phyloP scores from a whole-genome alignment of 2,888 invertebrate species.

The Phortica okadai region DNA sequence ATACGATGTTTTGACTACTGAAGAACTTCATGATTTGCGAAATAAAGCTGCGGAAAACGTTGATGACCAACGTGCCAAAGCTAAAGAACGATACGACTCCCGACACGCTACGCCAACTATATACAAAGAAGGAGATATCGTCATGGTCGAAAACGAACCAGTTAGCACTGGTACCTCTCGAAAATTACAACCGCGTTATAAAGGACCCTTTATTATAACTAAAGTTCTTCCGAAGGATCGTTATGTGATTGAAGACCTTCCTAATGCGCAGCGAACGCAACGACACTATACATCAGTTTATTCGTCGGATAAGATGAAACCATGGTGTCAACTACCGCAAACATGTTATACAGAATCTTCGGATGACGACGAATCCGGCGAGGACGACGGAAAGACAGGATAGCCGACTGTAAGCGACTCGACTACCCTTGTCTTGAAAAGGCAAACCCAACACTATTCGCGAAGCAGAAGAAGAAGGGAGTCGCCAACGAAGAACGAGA shows the following conservation, averaged over 20 bases:
- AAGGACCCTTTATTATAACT: conserved; percentile 43
- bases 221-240: conserved; percentile 43
- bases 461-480: no score
- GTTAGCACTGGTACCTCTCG: no score
- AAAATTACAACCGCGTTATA: conserved; percentile 43
- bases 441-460: no score
- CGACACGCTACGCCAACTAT: conserved; percentile 24
- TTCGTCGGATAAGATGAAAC: conserved; percentile 46
- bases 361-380: neutral
- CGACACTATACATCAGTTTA: conserved; percentile 41
- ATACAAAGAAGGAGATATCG: conserved; percentile 28
- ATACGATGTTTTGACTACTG: neutral
- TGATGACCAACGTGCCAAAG: conserved; percentile 25
- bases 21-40: conserved; percentile 20
- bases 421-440: no score
- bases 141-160: conserved; percentile 41
- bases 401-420: conserved; percentile 9
- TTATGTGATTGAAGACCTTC: conserved; percentile 46
- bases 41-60: conserved; percentile 33
- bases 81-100: neutral
- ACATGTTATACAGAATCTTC: no score
- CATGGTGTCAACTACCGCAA: conserved; percentile 37
- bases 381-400: conserved; percentile 1
- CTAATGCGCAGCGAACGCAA: conserved; percentile 36
- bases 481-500: no score